Conservation (phyloP, 2,888 invertebrate genomes). For the Argyresthia goedartella region DNA sequence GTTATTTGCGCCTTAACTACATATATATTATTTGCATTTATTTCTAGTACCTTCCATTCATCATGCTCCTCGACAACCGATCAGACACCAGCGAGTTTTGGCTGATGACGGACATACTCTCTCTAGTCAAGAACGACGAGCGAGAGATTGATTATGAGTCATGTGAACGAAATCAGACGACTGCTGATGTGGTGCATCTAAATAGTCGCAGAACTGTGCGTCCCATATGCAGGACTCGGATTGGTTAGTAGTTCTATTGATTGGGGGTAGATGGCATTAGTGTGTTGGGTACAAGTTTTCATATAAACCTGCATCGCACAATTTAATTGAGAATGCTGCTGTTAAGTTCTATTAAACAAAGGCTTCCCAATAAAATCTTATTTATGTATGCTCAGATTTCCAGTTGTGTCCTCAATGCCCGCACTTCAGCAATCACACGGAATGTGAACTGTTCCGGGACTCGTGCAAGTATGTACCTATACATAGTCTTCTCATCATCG, state of each 20-base stretch:
- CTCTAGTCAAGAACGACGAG: slow-evolving; percentile 35
- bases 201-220: slow-evolving; percentile 34
- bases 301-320: not conserved
- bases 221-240: slow-evolving; percentile 40
- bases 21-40: not conserved
- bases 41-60: slow-evolving; percentile 43
- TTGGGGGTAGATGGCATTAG: not conserved
- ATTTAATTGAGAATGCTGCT: too few relatives aligned
- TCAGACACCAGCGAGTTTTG: slow-evolving; percentile 56
- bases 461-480: slow-evolving; percentile 45
- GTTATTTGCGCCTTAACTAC: too few relatives aligned
- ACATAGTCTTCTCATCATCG: not conserved
- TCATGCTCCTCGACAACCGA: slow-evolving; percentile 37
- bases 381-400: slow-evolving; percentile 29
- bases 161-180: slow-evolving; percentile 26
- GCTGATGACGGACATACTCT: slow-evolving; percentile 53
- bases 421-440: slow-evolving; percentile 45
- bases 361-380: not conserved
- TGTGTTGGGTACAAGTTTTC: not conserved
- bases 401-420: slow-evolving; percentile 58
- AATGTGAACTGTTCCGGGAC: slow-evolving; percentile 55
- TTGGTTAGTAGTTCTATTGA: slow-evolving; percentile 24
- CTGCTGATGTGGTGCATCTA: slow-evolving; percentile 22
- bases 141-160: slow-evolving; percentile 38
- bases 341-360: not conserved